Base-by-base conservation (phyloP, 2,888 invertebrate species). In the Timema cristinae region DNA sequence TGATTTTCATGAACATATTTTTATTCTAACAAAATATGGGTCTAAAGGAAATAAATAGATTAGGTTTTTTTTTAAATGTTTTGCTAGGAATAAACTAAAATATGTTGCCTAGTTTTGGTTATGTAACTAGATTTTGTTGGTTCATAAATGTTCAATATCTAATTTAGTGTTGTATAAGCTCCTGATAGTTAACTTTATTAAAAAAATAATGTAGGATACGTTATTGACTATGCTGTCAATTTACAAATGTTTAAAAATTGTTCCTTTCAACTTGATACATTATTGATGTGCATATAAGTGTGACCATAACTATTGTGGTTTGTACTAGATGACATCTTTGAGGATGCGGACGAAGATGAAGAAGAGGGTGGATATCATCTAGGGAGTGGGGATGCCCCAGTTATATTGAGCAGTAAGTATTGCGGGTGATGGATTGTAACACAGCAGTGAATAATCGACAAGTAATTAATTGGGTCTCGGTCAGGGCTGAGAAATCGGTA, bases 281-380 rank as follows among this genome's bases (percentile, higher is more conserved):
- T 67, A 49, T 13, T 67, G 50, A 13, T 15, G 56, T 16, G 56
- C 66, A 48, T 8, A 13, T 8, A 13, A 15, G 7, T 7, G 9
- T 67, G 63, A 71, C 8, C 13, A 32, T 48, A 15, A 51, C 11
- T 68, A 51, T 49, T 66, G 48, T 54, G 50, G 61, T 70, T 32
- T 66, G 71, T 76, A 75, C 50, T 32, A 32, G 76, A 76, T 49
- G 76, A 75, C 66, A 71, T 71, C 50, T 75, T 69, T 67, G 75
- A 73, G 16, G 80, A 77, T 73, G 77, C 77, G 68, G 76, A 75
- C 67, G 76, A 76, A 50, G 76, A 73, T n/a, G 76, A 75, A 54
- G 74, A 73, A 47, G 73, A 67, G 51, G 74, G 69, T 67, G 74
- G 72, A 63, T 71, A 75, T 16, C 73, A 74, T 48, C 59, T 74